A percentile compares a stretch with the other conserved stretches of the same genome.
phyloP scores from a whole-genome alignment of 1,140 invertebrate genomes.

The Brachionus asplanchnoidis region DNA sequence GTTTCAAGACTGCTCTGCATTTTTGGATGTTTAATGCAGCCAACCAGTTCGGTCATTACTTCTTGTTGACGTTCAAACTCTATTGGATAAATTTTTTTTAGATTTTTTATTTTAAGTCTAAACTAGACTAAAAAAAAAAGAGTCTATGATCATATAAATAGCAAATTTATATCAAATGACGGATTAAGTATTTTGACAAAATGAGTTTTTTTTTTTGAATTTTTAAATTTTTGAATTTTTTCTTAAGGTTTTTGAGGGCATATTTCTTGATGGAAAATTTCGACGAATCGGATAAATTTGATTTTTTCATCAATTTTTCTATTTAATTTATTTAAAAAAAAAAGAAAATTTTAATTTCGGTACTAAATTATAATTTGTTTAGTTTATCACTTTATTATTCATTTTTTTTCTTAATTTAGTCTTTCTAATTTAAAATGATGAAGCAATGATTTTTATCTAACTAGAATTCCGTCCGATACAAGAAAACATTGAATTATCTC shows the following conservation, averaged over 20 bases:
- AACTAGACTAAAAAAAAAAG: background rate
- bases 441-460: no score
- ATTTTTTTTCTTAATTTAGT: no score
- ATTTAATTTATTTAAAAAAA: no score
- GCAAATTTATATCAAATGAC: background rate
- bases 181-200: background rate
- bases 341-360: no score
- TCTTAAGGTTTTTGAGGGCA: background rate
- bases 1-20: background rate
- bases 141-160: background rate
- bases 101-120: background rate
- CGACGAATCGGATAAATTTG: no score
- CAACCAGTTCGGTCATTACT: background rate
- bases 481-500: no score
- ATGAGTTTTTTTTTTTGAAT: background rate
- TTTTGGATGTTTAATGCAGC: background rate
- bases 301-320: no score
- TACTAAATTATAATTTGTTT: no score
- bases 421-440: no score
- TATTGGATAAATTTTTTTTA: background rate
- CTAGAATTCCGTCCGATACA: no score
- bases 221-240: background rate
- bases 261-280: no score
- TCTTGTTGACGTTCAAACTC: slow-evolving; percentile 38
- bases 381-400: no score